These are phyloP conservation scores for Babyrousa celebensis DNA, from an alignment of 2,797 vertebrate genomes.

Conservation along the genomic window DNA sequence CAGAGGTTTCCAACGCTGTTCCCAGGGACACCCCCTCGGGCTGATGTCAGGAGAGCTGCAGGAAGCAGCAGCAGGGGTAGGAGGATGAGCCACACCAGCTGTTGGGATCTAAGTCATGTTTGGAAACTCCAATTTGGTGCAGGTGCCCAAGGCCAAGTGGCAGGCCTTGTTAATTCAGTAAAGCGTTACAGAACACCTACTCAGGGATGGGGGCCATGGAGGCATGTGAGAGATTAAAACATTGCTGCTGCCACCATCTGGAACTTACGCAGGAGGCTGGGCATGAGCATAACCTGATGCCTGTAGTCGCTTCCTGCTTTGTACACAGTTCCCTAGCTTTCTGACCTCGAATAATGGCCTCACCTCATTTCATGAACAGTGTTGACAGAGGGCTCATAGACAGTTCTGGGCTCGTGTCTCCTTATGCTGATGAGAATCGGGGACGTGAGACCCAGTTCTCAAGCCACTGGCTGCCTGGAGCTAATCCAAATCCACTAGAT, in stretches of 20 bases:
- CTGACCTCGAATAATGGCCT: not conserved
- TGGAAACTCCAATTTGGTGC: slow-evolving; percentile 50
- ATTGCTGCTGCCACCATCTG: not conserved
- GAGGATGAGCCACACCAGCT: not conserved
- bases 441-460: slow-evolving; percentile 12
- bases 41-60: not conserved
- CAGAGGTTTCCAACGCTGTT: slow-evolving; percentile 25
- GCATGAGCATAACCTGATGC: not conserved
- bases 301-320: not conserved
- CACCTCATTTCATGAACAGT: slow-evolving; percentile 15
- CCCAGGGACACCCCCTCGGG: not conserved
- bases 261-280: not conserved
- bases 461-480: slow-evolving; percentile 5
- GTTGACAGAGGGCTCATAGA: slow-evolving; percentile 9
- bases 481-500: not conserved
- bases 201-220: not conserved
- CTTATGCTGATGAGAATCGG: slow-evolving; percentile 35
- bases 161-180: not conserved
- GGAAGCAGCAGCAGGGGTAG: not conserved
- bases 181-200: slow-evolving; percentile 37
- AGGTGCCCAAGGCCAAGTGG: slow-evolving; percentile 52
- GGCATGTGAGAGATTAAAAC: not conserved
- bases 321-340: not conserved
- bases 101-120: not conserved
- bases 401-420: slow-evolving; percentile 26